These are phyloP conservation scores for Patella depressa DNA, from an alignment of 2,888 invertebrate genomes.

Conservation along the genomic window DNA sequence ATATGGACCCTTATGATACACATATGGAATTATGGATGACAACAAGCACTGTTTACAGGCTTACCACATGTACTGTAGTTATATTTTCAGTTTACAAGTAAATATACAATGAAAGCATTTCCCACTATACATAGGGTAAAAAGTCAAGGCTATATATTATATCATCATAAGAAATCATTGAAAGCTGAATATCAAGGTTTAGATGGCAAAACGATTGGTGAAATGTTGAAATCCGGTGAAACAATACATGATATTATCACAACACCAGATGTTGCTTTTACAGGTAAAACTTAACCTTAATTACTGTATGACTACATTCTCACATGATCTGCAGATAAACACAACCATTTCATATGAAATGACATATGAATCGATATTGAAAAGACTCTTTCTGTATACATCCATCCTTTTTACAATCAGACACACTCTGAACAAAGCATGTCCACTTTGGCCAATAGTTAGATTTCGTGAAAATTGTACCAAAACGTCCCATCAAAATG, in stretches of 20 bases:
- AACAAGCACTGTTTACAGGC: too few species aligned
- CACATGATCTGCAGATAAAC: background rate
- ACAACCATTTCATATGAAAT: too few species aligned
- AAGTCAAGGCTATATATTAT: constrained; percentile 66
- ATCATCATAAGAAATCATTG: constrained; percentile 48
- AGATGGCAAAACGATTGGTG: constrained; percentile 46
- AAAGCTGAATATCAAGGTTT: constrained; percentile 51
- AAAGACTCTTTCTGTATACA: too few species aligned
- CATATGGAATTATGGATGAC: too few species aligned
- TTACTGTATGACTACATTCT: background rate
- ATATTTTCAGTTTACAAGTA: constrained; percentile 47
- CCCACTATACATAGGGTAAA: constrained; percentile 59
- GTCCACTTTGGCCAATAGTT: too few species aligned
- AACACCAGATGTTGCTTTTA: constrained; percentile 62
- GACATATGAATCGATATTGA: too few species aligned
- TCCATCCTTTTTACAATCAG: too few species aligned
- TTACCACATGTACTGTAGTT: background rate
- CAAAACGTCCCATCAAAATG: too few species aligned
- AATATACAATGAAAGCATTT: constrained; percentile 52
- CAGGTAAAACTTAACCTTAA: constrained; percentile 45
- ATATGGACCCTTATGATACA: too few species aligned
- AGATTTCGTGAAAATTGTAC: too few species aligned
- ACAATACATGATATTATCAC: constrained; percentile 45
- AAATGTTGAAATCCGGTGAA: constrained; percentile 44
- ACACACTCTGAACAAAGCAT: too few species aligned